These are phyloP conservation scores for Hyperopisus bebe DNA, from an alignment of 2,113 vertebrate species.

Conservation along the genomic window DNA sequence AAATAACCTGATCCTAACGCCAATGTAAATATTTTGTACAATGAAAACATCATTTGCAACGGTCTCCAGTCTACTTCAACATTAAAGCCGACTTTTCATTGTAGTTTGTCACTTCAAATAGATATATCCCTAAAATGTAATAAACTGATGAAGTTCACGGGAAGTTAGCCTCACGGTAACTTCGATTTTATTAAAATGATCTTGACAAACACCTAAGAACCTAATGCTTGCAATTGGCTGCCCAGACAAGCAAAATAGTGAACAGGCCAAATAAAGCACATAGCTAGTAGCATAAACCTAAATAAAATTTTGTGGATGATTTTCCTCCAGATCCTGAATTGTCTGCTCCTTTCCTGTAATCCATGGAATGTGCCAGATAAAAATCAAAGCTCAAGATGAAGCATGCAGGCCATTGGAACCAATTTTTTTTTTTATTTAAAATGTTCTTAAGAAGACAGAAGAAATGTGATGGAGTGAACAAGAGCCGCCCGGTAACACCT, in stretches of 20 bases:
- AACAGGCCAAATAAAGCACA: not conserved
- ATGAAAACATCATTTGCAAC: not conserved
- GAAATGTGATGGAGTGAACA: not conserved
- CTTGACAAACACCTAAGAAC: not conserved
- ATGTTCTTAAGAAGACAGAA: not conserved
- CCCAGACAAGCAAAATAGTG: not conserved
- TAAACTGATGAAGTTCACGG: not conserved
- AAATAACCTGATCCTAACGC: not conserved
- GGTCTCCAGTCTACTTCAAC: not conserved
- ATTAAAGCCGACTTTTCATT: not conserved
- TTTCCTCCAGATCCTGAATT: not conserved
- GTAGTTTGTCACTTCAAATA: not conserved
- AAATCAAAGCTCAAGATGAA: not conserved
- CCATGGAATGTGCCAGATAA: not conserved
- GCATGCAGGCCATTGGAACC: not conserved
- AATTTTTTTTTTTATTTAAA: not conserved
- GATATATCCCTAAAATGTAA: not conserved
- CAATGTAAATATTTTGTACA: not conserved
- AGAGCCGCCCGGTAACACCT: not conserved
- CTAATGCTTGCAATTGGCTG: not conserved
- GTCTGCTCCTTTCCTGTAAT: not conserved
- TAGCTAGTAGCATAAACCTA: not conserved
- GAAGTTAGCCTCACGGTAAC: not conserved
- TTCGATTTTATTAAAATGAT: not conserved
- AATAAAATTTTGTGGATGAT: not conserved